phyloP scores from a whole-genome alignment of 1,140 invertebrate genomes.

The Diachasmimorpha longicaudata region DNA sequence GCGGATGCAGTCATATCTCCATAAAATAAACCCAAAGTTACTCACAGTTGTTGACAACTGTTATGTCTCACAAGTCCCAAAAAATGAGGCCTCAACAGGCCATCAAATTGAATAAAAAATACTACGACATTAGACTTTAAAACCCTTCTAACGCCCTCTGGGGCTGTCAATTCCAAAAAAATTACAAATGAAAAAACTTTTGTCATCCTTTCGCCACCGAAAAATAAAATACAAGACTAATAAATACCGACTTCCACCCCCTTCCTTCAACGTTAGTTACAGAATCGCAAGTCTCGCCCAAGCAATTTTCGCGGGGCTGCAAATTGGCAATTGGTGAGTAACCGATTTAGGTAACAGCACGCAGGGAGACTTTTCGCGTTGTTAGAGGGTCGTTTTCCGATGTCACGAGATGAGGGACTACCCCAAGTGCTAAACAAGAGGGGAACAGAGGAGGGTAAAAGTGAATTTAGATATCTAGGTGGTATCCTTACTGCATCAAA shows the following conservation, averaged over 20 bases:
- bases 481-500: not conserved
- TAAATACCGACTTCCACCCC: not conserved
- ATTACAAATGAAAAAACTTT: too few species aligned
- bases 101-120: not conserved
- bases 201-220: not conserved
- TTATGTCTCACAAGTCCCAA: not conserved
- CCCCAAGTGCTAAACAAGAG: not conserved
- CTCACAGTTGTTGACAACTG: not conserved
- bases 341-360: constrained; percentile 34
- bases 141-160: too few species aligned
- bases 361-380: constrained; percentile 8
- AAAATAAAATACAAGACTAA: not conserved
- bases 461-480: not conserved
- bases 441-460: not conserved
- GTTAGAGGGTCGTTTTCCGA: not conserved
- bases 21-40: not conserved
- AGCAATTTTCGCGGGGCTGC: constrained; percentile 38
- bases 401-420: not conserved
- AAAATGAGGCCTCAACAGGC: not conserved
- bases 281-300: not conserved
- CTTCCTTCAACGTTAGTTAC: not conserved
- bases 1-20: not conserved
- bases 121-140: too few species aligned
- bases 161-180: too few species aligned
- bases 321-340: constrained; percentile 42